Conservation (phyloP, 2,113 vertebrate genomes). For the Lophotis ruficrista region DNA sequence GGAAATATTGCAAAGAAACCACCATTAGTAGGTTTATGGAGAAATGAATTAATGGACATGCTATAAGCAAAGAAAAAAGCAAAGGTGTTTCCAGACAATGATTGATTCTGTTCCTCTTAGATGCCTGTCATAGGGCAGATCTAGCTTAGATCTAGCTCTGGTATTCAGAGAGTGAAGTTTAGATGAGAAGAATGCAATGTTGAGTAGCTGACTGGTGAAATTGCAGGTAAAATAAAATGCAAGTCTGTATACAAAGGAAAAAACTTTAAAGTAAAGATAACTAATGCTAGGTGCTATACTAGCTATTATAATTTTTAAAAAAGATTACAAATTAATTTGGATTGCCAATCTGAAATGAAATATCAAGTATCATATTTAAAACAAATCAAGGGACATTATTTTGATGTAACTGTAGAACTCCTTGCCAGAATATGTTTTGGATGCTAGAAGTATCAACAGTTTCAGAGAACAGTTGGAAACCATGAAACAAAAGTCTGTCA, state of each 20-base stretch:
- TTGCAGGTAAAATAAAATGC: background rate
- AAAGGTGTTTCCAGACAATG: background rate
- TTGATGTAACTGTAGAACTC: background rate
- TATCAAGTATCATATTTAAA: background rate
- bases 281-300: background rate
- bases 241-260: background rate
- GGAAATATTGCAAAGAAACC: background rate
- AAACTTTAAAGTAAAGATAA: background rate
- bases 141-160: background rate
- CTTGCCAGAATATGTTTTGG: background rate
- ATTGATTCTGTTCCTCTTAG: background rate
- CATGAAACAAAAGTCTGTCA: background rate
- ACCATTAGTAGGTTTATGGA: background rate
- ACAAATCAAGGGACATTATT: background rate
- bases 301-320: background rate
- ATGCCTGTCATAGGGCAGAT: background rate
- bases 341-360: background rate
- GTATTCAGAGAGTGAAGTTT: background rate
- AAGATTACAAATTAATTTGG: background rate
- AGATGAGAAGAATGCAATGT: background rate
- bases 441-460: background rate
- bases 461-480: background rate
- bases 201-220: background rate
- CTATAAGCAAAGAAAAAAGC: background rate
- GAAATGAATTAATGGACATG: background rate